These are phyloP conservation scores for Montipora cactus DNA, from an alignment of 64 coral and sea anemone species.

Conservation along the genomic window DNA sequence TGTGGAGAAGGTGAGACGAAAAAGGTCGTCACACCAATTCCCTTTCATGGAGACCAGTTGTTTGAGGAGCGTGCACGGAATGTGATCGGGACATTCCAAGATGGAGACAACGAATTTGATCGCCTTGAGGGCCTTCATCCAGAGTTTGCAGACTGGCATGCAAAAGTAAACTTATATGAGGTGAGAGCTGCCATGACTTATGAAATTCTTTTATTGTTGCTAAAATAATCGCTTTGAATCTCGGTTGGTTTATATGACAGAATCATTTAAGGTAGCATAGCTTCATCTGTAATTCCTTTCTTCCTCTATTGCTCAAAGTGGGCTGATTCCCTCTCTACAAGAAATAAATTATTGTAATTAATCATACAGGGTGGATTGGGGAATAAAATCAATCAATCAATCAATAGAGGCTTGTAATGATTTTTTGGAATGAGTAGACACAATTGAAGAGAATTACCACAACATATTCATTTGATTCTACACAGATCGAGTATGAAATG, in stretches of 20 bases:
- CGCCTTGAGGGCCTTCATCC: slow-evolving; percentile 25
- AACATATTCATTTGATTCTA: background rate
- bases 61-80: slow-evolving; percentile 42
- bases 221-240: background rate
- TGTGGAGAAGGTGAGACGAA: background rate
- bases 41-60: slow-evolving; percentile 39
- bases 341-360: too few species aligned
- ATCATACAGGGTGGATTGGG: too few species aligned
- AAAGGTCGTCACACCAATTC: slow-evolving; percentile 4
- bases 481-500: slow-evolving; percentile 40
- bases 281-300: too few species aligned
- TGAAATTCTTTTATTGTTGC: background rate
- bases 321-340: too few species aligned
- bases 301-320: too few species aligned
- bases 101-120: slow-evolving; percentile 45
- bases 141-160: slow-evolving; percentile 62
- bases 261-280: too few species aligned
- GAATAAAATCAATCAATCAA: too few species aligned
- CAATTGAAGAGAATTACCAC: background rate
- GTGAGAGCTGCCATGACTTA: background rate
- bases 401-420: too few species aligned
- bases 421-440: too few species aligned
- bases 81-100: slow-evolving; percentile 40
- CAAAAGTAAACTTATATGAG: slow-evolving; percentile 47
- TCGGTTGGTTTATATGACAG: too few species aligned